phyloP scores from a whole-genome alignment of 92 coral and sea anemone species.

The Pocillopora grandis region DNA sequence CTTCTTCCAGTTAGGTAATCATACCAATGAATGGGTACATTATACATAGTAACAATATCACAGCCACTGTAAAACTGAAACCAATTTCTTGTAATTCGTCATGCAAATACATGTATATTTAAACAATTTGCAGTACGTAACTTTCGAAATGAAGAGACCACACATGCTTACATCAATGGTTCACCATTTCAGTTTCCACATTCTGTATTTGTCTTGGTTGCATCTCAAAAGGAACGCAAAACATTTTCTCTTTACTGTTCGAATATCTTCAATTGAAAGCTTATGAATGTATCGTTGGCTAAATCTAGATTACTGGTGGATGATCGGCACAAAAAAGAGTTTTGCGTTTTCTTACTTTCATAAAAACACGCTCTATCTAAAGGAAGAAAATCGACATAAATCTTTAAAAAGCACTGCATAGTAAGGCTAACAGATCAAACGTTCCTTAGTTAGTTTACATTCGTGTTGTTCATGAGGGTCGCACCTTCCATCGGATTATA shows the following conservation, averaged over 20 bases:
- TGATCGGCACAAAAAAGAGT: background rate
- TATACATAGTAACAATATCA: no score
- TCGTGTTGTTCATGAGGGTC: background rate
- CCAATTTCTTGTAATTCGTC: no score
- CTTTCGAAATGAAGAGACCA: no score
- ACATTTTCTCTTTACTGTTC: background rate
- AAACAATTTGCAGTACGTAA: no score
- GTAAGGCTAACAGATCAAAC: background rate
- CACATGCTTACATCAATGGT: background rate
- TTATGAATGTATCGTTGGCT: no score
- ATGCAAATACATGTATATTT: no score
- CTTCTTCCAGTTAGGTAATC: no score
- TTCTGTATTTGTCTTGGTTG: background rate
- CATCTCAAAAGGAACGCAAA: background rate
- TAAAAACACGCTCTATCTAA: background rate
- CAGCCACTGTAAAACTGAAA: no score
- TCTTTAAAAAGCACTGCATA: background rate
- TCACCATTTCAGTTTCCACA: conserved; percentile 7
- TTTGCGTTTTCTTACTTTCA: background rate
- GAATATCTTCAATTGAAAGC: background rate
- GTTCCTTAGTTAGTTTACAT: background rate
- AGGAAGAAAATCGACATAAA: background rate
- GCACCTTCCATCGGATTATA: background rate
- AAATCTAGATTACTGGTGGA: background rate
- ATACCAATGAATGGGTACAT: no score